These are phyloP conservation scores for Leucosticte australis DNA, from an alignment of 2,113 vertebrate genomes.

Conservation along the genomic window DNA sequence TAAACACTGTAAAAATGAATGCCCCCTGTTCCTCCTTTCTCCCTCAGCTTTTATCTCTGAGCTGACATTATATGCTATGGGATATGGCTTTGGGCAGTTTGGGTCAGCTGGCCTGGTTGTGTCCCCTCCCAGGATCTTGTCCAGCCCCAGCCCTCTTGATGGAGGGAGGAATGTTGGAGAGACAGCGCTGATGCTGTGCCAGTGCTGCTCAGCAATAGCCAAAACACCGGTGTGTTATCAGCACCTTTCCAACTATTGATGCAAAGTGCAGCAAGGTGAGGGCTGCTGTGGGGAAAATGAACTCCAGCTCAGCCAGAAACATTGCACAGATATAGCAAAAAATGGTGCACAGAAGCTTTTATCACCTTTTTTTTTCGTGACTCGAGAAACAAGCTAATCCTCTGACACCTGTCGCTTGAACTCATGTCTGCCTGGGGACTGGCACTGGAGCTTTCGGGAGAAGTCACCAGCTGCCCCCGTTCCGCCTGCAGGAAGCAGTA, in stretches of 20 bases:
- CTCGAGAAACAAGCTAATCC: neutral
- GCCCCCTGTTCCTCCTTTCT: neutral
- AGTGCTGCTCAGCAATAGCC: neutral
- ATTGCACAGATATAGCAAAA: neutral
- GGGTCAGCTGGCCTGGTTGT: neutral
- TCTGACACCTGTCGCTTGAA: neutral
- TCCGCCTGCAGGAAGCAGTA: neutral
- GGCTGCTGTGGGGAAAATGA: neutral
- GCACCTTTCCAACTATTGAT: neutral
- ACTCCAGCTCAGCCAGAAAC: neutral
- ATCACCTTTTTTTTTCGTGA: too few relatives aligned
- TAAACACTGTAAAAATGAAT: neutral
- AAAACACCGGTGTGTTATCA: neutral
- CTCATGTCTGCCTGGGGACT: neutral
- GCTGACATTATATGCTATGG: neutral
- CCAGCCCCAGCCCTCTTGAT: neutral
- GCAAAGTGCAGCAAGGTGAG: neutral
- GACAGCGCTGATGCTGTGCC: neutral
- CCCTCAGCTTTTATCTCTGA: neutral
- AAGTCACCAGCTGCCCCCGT: too few relatives aligned
- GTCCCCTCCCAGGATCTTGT: neutral
- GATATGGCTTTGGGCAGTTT: neutral
- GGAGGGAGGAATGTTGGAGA: neutral
- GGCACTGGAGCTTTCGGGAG: too few relatives aligned
- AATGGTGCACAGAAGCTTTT: fast-evolving